Conservation (phyloP, 2,797 vertebrate genomes). For the Arrhamphus sclerolepis region DNA sequence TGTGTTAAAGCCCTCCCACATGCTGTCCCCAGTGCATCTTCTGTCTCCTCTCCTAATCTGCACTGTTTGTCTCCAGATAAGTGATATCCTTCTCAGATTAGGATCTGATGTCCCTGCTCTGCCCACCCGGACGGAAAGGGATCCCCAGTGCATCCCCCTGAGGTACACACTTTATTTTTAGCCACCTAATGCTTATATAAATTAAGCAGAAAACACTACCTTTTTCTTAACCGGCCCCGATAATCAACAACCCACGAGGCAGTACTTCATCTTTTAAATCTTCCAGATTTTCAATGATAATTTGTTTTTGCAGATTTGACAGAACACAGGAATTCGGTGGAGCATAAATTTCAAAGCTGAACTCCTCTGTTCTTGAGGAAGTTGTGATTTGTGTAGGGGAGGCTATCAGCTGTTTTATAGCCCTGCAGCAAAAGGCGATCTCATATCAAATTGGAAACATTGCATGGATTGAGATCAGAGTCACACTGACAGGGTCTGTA, state of each 20-base stretch:
- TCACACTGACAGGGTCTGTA: constrained; percentile 18
- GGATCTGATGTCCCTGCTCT: constrained; percentile 70
- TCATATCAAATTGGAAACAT: constrained; percentile 36
- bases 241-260: constrained; percentile 36
- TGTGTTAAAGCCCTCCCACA: constrained; percentile 83
- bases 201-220: constrained; percentile 41
- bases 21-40: constrained; percentile 77
- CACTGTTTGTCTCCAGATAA: constrained; percentile 83
- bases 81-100: constrained; percentile 81
- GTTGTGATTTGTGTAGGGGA: constrained; percentile 55
- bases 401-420: constrained; percentile 35
- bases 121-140: constrained; percentile 64
- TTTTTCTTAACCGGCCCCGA: constrained; percentile 62
- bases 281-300: background rate
- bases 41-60: constrained; percentile 85
- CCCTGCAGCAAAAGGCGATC: constrained; percentile 32
- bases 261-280: background rate
- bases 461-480: constrained; percentile 25
- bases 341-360: constrained; percentile 28
- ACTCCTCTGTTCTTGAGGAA: constrained; percentile 25
- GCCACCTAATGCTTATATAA: constrained; percentile 76
- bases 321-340: constrained; percentile 5
- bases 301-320: constrained; percentile 23
- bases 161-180: constrained; percentile 76
- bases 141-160: constrained; percentile 61